Evolutionary conservation across 2,113 vertebrate species (phyloP).

Genomic region (Prolemur simus): DNA sequence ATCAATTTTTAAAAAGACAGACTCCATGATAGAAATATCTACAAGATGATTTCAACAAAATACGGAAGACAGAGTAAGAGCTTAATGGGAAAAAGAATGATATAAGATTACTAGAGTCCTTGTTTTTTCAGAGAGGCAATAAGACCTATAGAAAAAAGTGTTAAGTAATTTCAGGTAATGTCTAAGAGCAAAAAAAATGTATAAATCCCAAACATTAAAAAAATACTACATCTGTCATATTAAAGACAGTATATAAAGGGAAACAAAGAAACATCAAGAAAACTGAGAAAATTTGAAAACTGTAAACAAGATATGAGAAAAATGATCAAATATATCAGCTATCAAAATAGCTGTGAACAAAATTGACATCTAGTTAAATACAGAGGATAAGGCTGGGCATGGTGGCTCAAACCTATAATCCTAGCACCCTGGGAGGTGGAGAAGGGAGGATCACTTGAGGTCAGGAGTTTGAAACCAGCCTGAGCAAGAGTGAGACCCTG

Average conservation of each 20-base stretch:
- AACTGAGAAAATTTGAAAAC: background rate
- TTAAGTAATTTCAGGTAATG: background rate
- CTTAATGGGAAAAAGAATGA: background rate
- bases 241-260: background rate
- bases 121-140: background rate
- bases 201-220: background rate
- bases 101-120: background rate
- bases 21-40: background rate
- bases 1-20: background rate
- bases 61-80: background rate
- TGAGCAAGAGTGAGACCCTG: too few relatives aligned
- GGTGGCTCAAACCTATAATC: too few relatives aligned
- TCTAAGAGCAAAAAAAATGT: background rate
- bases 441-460: too few relatives aligned
- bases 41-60: background rate
- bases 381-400: too few relatives aligned
- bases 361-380: background rate
- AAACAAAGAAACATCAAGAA: background rate
- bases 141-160: background rate
- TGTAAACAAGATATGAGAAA: background rate
- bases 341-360: background rate
- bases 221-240: background rate
- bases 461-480: too few relatives aligned
- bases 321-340: background rate
- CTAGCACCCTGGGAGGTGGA: too few relatives aligned